These are phyloP conservation scores for Oscheius sp. DNA, from an alignment of 2,888 invertebrate species.

Conservation along the genomic window DNA sequence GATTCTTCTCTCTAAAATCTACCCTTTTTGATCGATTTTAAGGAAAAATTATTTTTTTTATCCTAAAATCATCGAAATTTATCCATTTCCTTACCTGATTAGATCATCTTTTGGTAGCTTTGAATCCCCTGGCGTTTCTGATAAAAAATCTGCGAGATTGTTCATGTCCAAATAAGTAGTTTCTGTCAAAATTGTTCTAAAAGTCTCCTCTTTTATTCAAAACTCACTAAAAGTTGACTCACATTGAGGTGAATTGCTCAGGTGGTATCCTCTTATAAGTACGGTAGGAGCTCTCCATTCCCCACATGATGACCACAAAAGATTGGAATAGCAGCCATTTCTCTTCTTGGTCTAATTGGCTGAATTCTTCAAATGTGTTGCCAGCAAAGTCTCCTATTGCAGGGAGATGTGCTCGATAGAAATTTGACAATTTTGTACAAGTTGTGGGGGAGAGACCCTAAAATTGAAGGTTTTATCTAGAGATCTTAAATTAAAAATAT, in stretches of 20 bases:
- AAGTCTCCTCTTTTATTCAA: background rate
- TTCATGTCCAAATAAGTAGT: constrained; percentile 36
- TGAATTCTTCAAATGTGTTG: constrained; percentile 34
- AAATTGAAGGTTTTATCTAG: too few relatives aligned
- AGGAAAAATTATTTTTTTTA: background rate
- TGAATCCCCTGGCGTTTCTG: constrained; percentile 26
- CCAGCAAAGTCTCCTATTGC: constrained; percentile 34
- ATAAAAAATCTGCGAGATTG: constrained; percentile 33
- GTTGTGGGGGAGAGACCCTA: constrained; percentile 17
- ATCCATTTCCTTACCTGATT: background rate
- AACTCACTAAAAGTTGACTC: background rate
- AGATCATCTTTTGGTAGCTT: constrained; percentile 19
- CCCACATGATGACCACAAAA: constrained; percentile 36
- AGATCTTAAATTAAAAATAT: too few relatives aligned
- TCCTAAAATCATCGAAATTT: background rate
- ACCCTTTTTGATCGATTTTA: too few relatives aligned
- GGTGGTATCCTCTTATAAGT: constrained; percentile 31
- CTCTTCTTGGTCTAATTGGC: constrained; percentile 32
- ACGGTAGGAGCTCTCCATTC: constrained; percentile 34
- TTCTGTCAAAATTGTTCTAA: constrained; percentile 29
- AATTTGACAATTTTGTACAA: constrained; percentile 8
- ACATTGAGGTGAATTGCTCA: constrained; percentile 18
- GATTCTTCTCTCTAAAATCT: too few relatives aligned
- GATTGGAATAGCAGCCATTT: constrained; percentile 41
- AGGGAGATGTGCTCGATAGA: constrained; percentile 28